Percentiles rank a stretch among this genome's conserved stretches.
phyloP scores from a whole-genome alignment of 2,888 invertebrate species.

The Archips crataeganus region DNA sequence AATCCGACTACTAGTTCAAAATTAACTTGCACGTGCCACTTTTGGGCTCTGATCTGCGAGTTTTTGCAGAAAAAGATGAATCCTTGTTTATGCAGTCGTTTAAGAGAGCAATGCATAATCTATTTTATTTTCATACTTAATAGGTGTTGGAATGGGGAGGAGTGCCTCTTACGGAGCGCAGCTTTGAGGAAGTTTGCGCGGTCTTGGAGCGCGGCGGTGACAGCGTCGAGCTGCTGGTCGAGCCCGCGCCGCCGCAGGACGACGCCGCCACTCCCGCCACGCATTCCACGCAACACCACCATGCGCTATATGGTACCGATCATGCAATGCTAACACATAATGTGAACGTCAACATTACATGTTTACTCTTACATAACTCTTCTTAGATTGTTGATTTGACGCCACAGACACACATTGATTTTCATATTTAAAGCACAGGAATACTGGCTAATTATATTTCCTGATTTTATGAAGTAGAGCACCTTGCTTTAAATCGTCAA shows the following conservation, averaged over 20 bases:
- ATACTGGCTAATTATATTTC: not conserved
- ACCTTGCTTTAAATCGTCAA: not conserved
- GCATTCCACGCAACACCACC: slow-evolving; percentile 74
- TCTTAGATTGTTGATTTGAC: not conserved
- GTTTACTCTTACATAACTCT: not conserved
- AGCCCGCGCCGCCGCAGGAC: slow-evolving; percentile 93
- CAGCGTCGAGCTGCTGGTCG: slow-evolving; percentile 93
- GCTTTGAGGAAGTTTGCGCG: slow-evolving; percentile 96
- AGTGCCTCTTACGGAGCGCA: slow-evolving; percentile 94
- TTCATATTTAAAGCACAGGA: not conserved
- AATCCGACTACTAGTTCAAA: no score
- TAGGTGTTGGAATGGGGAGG: slow-evolving; percentile 97
- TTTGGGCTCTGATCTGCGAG: no score
- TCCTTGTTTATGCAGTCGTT: no score
- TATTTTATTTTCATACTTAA: not conserved
- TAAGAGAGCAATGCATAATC: no score
- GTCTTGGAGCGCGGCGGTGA: slow-evolving; percentile 96
- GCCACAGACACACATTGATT: not conserved
- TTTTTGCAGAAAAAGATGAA: no score
- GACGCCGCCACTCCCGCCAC: slow-evolving; percentile 70
- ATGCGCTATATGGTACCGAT: slow-evolving; percentile 85
- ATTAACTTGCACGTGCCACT: no score
- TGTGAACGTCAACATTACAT: not conserved
- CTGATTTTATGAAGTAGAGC: not conserved
- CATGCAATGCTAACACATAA: not conserved